phyloP scores from a whole-genome alignment of 2,113 vertebrate species.

The Rattus rattus region DNA sequence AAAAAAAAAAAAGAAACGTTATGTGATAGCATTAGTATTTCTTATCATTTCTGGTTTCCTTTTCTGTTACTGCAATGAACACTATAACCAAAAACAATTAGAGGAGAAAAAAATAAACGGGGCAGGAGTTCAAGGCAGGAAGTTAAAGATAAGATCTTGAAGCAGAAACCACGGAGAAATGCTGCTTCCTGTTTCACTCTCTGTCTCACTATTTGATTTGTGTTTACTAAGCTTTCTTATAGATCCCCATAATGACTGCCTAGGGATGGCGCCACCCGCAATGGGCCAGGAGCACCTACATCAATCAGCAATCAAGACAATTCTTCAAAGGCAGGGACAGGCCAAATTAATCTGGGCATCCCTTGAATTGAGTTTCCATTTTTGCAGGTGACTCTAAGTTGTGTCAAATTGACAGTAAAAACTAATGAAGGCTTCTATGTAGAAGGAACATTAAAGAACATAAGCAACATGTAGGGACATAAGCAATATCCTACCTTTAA shows the following conservation, averaged over 20 bases:
- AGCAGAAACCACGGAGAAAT: not conserved
- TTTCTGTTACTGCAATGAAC: not conserved
- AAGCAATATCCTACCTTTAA: constrained; percentile 6
- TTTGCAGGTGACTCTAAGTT: not conserved
- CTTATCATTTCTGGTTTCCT: not conserved
- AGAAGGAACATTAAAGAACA: not conserved
- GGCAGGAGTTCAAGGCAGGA: not conserved
- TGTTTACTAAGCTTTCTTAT: not conserved
- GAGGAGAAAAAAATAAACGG: not conserved
- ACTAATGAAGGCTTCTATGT: not conserved
- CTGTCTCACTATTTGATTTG: not conserved
- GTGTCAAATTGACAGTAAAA: not conserved
- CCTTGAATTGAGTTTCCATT: not conserved
- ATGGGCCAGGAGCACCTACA: not conserved
- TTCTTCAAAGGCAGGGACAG: not conserved
- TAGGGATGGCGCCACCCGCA: not conserved
- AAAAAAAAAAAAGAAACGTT: too few relatives aligned
- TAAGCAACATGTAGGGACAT: not conserved
- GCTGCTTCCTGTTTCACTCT: not conserved
- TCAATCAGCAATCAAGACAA: not conserved
- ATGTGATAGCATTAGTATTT: not conserved
- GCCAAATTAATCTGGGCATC: not conserved
- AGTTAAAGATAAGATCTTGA: not conserved
- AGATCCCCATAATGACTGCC: not conserved
- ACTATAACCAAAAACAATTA: not conserved